phyloP scores from a whole-genome alignment of 2,113 vertebrate species.

The Chaetops frenatus region DNA sequence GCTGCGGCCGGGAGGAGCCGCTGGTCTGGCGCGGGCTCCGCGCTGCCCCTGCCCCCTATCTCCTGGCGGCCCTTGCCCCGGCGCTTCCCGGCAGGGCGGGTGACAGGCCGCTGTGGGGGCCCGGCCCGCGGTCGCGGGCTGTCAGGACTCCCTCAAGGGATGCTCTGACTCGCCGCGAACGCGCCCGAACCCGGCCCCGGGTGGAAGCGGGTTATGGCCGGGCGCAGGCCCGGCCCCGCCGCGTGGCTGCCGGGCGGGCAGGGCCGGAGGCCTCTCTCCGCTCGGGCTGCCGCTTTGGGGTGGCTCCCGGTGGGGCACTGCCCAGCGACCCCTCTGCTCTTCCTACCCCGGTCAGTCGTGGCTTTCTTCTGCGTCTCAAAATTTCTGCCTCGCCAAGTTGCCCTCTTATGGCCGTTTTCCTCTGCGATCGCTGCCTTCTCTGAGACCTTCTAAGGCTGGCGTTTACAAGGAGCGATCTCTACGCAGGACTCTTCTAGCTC shows the following conservation, averaged over 20 bases:
- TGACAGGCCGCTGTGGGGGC: neutral
- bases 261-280: neutral
- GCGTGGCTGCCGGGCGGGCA: neutral
- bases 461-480: neutral
- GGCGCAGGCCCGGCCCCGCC: neutral
- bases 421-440: accelerated
- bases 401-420: neutral
- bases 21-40: neutral
- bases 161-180: neutral
- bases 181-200: too few species aligned
- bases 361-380: accelerated
- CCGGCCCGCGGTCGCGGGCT: neutral
- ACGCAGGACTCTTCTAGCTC: neutral
- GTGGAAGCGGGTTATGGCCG: accelerated
- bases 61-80: neutral
- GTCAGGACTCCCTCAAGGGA: neutral
- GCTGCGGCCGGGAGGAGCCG: too few species aligned
- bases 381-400: neutral
- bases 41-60: too few species aligned
- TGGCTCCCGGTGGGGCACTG: too few species aligned
- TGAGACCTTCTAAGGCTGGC: neutral
- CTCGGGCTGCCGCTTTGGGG: too few species aligned
- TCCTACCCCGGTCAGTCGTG: accelerated
- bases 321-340: neutral
- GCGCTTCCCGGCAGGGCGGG: neutral